phyloP scores from a whole-genome alignment of 2,113 vertebrate species.

The Crotalus horridus region DNA sequence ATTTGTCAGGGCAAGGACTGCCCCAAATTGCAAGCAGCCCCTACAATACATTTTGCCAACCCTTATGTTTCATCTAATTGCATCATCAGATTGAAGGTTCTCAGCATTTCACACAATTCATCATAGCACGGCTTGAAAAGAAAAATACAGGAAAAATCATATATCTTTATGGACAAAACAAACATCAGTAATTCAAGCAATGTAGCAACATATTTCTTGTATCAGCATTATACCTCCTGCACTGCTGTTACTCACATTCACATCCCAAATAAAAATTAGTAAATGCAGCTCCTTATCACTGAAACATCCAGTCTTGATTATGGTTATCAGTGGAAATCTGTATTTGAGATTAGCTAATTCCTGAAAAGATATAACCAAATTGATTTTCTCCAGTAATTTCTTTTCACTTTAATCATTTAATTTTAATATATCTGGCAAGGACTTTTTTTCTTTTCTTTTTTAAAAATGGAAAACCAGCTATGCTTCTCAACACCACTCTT shows the following conservation, averaged over 20 bases:
- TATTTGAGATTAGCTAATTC: background rate
- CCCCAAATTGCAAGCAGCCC: background rate
- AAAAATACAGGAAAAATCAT: background rate
- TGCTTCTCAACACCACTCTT: background rate
- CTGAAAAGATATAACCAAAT: background rate
- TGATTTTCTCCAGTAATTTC: background rate
- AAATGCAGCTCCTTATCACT: background rate
- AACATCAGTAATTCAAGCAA: background rate
- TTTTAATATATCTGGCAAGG: background rate
- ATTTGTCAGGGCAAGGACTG: background rate
- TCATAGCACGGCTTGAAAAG: background rate
- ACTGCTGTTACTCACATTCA: background rate
- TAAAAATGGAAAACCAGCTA: background rate
- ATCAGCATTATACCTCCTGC: background rate
- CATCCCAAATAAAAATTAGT: background rate
- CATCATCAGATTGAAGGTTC: background rate
- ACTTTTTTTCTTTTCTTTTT: background rate
- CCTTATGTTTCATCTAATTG: background rate
- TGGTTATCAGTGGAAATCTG: background rate
- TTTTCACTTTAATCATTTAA: constrained; percentile 12
- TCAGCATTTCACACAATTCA: background rate
- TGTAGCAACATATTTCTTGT: background rate
- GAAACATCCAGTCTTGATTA: background rate
- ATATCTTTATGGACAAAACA: background rate
- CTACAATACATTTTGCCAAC: background rate